Percentiles rank a stretch among this genome's conserved stretches.
phyloP scores from a whole-genome alignment of 2,888 invertebrate genomes.

The Imbricaverruca yamaguchii region DNA sequence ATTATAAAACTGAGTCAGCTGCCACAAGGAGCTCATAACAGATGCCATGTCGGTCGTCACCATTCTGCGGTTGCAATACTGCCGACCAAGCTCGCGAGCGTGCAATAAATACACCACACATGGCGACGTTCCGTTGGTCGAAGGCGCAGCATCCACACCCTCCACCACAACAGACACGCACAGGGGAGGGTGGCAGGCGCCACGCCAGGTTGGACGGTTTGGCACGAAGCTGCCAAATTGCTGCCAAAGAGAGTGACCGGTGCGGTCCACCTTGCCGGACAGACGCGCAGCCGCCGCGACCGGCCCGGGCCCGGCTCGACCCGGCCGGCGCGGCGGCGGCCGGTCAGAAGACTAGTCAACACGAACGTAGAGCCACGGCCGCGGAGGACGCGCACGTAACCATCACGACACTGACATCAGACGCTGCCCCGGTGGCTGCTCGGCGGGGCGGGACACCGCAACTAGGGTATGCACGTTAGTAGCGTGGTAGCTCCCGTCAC shows the following conservation, averaged over 20 bases:
- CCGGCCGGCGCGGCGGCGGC: too few species aligned
- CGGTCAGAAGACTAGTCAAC: too few species aligned
- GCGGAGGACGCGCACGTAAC: too few species aligned
- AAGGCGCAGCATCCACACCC: not conserved
- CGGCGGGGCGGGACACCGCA: not conserved
- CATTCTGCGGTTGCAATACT: not conserved
- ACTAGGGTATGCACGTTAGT: not conserved
- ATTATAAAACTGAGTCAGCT: conserved; percentile 10
- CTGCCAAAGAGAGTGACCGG: too few species aligned
- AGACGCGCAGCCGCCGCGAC: not conserved
- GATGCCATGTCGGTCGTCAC: too few species aligned
- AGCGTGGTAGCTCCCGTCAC: not conserved
- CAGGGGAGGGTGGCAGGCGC: not conserved
- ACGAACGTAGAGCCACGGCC: too few species aligned
- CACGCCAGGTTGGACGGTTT: conserved; percentile 8
- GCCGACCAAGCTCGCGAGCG: not conserved
- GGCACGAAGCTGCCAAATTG: not conserved
- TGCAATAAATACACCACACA: not conserved
- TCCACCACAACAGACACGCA: too few species aligned
- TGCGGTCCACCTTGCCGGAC: not conserved
- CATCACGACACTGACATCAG: too few species aligned
- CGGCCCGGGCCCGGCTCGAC: not conserved
- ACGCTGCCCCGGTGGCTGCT: too few species aligned
- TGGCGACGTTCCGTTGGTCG: not conserved
- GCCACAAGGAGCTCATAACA: not conserved